Evolutionary conservation across 2,888 invertebrate species (phyloP).

Genomic region (Drosophila fulvimacula): DNA sequence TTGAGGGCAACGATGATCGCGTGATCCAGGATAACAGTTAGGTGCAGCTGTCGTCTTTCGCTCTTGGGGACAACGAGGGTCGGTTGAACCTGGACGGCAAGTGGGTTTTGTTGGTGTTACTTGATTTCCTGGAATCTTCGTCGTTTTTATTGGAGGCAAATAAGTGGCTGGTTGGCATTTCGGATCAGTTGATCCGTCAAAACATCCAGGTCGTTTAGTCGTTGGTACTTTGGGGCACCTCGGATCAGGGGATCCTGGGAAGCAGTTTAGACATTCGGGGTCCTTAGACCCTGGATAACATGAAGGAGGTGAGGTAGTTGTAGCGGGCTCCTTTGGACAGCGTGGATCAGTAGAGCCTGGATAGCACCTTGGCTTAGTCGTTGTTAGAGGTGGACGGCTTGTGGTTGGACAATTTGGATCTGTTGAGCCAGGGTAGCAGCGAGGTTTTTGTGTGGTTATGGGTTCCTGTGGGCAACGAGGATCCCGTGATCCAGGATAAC

Average conservation of each 20-base stretch:
- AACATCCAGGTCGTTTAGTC: conserved; percentile 68
- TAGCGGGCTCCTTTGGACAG: conserved; percentile 38
- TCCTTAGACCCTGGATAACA: conserved; percentile 76
- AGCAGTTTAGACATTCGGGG: conserved; percentile 76
- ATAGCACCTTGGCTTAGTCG: conserved; percentile 34
- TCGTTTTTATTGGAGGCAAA: conserved; percentile 43
- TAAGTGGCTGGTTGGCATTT: conserved; percentile 55
- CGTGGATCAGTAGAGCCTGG: conserved; percentile 70
- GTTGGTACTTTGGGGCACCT: conserved; percentile 49
- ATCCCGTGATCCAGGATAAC: conserved; percentile 69
- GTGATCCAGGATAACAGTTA: conserved; percentile 18
- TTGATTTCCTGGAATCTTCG: conserved; percentile 29
- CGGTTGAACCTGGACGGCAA: conserved; percentile 36
- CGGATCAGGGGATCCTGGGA: conserved; percentile 80
- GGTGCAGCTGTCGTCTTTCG: conserved; percentile 34
- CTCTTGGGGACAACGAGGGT: conserved; percentile 25
- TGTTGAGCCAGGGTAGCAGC: conserved; percentile 74
- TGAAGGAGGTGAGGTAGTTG: conserved; percentile 1
- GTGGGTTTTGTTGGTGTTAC: conserved; percentile 24
- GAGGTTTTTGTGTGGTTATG: conserved; percentile 40
- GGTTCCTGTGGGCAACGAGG: conserved; percentile 66
- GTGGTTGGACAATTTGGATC: conserved; percentile 31
- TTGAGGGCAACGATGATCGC: conserved; percentile 82
- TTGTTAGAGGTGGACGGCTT: not conserved
- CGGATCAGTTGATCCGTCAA: conserved; percentile 83